These are phyloP conservation scores for Trichechus manatus DNA, from an alignment of 2,113 vertebrate species.

Conservation along the genomic window DNA sequence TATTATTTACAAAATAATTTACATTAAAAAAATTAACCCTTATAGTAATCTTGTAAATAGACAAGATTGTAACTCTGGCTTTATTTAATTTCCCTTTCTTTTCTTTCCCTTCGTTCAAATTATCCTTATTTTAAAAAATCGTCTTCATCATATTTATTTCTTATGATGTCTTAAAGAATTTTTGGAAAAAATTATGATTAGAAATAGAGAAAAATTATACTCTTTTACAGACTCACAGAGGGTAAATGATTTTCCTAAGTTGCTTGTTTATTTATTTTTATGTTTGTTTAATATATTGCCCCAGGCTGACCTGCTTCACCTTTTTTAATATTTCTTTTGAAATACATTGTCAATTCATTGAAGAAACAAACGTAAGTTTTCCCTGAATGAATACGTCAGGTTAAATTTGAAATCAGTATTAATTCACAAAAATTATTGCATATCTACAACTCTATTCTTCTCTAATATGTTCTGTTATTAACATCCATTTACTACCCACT, in stretches of 20 bases:
- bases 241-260: neutral
- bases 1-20: neutral
- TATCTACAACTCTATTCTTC: neutral
- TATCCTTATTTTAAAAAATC: neutral
- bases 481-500: neutral
- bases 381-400: neutral
- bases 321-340: neutral
- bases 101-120: neutral
- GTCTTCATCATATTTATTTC: neutral
- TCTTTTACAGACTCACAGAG: neutral
- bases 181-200: neutral
- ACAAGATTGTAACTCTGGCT: neutral
- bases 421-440: neutral
- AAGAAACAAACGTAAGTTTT: neutral
- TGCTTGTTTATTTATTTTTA: neutral
- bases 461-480: neutral
- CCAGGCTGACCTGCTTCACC: neutral
- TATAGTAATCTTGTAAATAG: neutral
- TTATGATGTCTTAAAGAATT: neutral
- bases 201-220: neutral
- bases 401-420: slow-evolving; percentile 1
- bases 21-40: neutral
- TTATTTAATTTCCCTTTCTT: neutral
- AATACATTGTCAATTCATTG: neutral
- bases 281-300: neutral